Evolutionary conservation across 1,140 invertebrate species (phyloP), one percentile per base, ranked within the genome.

Genomic region (Semibalanus balanoides): DNA sequence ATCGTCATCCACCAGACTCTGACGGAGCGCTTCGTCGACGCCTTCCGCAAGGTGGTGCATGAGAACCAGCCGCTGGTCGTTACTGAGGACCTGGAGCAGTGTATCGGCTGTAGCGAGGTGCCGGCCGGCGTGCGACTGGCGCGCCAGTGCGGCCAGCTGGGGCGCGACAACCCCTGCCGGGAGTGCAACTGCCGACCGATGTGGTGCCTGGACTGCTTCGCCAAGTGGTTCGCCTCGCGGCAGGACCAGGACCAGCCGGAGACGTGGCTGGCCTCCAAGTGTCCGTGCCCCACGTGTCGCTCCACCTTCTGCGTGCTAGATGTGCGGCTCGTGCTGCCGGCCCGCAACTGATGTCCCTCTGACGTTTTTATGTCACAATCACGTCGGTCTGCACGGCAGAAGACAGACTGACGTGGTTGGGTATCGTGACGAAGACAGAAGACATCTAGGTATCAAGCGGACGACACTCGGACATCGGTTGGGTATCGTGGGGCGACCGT

Each of bases 151-250:
- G 80, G 82, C 77, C 83, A 83, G 79, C 76, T 81, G 76, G 79
- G 84, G 79, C 81, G 81, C 77, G 78, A 78, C 80, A 76, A 80
- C 80, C 83, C 77, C 83, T 90, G 89, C 80, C 81, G 82, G 19
- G 84, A 81, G 73, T 92, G 91, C 81, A 88, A 87, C 80, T 94
- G 92, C 81, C 88, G 91, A 74, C 93, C 93, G 28, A 90, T 96
- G 89, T 96, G 94, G 94, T 96, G 94, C 85, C 84, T 90, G 17
- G 87, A 91, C 78, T 94, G 93, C 82, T 88, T 94, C 86, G 93
- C 90, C 1, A 92, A 91, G 83, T 96, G 94, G 94, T 90, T 92
- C 86, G 92, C 91, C 43, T 90, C 92, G 73, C 88, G 92, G 73
- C 94, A 95, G 84, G 89, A 92, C 81, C 88, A 91, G 79, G 85